phyloP scores from a whole-genome alignment of 1,140 invertebrate species.

The Drosophila varians region DNA sequence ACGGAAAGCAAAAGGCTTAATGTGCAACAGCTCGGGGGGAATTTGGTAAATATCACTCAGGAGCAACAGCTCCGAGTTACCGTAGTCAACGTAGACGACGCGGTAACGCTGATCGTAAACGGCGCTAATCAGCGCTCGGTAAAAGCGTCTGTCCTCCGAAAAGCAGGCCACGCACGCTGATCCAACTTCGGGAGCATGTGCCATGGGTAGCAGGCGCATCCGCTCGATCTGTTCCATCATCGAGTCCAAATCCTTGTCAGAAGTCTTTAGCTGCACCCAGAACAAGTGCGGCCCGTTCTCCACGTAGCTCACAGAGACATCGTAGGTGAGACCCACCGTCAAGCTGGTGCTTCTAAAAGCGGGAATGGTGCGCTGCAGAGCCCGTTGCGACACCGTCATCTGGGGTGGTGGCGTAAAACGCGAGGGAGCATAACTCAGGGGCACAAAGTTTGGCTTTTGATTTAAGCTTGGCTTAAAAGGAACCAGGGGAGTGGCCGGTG shows the following conservation, averaged over 20 bases:
- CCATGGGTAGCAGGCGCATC: constrained; percentile 85
- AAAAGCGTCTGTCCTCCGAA: constrained; percentile 87
- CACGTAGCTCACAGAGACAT: constrained; percentile 89
- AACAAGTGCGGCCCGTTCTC: constrained; percentile 90
- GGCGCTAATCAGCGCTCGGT: constrained; percentile 89
- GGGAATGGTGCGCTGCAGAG: constrained; percentile 57
- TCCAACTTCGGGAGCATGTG: constrained; percentile 86
- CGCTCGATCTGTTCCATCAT: constrained; percentile 89
- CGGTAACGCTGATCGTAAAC: constrained; percentile 86
- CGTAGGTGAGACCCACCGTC: constrained; percentile 84
- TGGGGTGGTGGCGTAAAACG: constrained; percentile 47
- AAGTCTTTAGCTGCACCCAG: constrained; percentile 88
- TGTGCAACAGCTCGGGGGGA: constrained; percentile 88
- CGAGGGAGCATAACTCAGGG: constrained; percentile 38
- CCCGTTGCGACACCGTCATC: constrained; percentile 3
- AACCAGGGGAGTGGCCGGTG: background rate
- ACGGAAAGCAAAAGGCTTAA: constrained; percentile 89
- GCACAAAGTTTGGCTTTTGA: constrained; percentile 7
- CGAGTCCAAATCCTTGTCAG: constrained; percentile 85
- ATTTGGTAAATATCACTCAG: constrained; percentile 89
- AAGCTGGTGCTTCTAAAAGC: constrained; percentile 86
- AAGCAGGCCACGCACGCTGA: constrained; percentile 89
- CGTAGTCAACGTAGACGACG: constrained; percentile 91
- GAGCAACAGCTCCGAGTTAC: constrained; percentile 88
- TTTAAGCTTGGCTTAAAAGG: constrained; percentile 4